These are phyloP conservation scores for Anorthoa munda DNA, from an alignment of 2,888 invertebrate genomes.

Conservation along the genomic window DNA sequence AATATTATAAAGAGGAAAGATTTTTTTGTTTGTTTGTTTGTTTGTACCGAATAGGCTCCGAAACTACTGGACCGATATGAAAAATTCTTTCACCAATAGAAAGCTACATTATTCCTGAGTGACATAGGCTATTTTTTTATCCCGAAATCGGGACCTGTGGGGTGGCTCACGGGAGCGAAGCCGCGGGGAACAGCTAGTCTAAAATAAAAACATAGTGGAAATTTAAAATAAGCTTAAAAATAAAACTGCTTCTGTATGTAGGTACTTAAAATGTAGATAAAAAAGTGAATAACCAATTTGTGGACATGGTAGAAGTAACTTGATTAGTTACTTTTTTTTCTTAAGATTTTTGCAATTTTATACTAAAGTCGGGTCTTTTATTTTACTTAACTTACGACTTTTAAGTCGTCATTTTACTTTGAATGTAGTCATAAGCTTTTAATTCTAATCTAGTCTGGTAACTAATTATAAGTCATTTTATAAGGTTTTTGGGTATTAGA, in stretches of 20 bases:
- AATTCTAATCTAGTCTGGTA: constrained; percentile 67
- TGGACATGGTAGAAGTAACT: constrained; percentile 43
- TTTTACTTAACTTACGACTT: constrained; percentile 10
- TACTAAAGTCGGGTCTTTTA: constrained; percentile 49
- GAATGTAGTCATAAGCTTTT: constrained; percentile 62
- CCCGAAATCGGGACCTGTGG: too few relatives aligned
- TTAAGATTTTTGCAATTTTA: constrained; percentile 69
- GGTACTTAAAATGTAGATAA: neutral
- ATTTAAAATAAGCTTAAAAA: constrained; percentile 3
- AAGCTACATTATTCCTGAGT: too few relatives aligned
- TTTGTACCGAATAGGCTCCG: too few relatives aligned
- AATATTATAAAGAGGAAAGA: too few relatives aligned
- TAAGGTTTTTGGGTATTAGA: constrained; percentile 72
- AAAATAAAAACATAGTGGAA: constrained; percentile 10
- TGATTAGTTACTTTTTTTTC: constrained; percentile 26
- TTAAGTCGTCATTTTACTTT: neutral
- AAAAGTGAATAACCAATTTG: constrained; percentile 38
- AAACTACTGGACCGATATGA: too few relatives aligned
- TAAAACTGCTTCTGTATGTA: constrained; percentile 27
- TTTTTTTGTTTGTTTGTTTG: too few relatives aligned
- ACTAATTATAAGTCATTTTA: constrained; percentile 64
- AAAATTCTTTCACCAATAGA: too few relatives aligned
- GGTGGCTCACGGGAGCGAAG: too few relatives aligned
- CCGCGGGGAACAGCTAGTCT: too few relatives aligned
- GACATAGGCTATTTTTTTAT: too few relatives aligned